Conservation (phyloP, 92 coral and sea anemone genomes). For the Ricordea florida region DNA sequence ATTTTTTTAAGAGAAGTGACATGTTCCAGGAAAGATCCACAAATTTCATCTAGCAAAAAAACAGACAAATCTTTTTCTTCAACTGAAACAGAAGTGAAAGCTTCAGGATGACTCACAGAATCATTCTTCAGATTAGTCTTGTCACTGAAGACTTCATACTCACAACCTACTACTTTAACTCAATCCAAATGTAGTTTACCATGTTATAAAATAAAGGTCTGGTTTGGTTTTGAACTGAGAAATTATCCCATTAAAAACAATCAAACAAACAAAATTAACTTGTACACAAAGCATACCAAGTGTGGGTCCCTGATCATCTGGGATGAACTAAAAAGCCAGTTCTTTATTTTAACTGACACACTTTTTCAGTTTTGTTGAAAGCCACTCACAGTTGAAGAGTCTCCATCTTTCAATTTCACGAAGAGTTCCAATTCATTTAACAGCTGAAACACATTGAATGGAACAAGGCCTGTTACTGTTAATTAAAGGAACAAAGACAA, state of each 20-base stretch:
- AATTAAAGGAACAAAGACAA: neutral
- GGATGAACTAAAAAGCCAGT: neutral
- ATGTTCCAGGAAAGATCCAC: constrained; percentile 7
- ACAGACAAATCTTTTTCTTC: neutral
- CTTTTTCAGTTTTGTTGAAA: neutral
- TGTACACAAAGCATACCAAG: constrained; percentile 4
- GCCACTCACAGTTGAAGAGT: neutral
- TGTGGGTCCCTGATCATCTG: neutral
- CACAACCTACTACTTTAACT: neutral
- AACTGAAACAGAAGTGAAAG: constrained; percentile 2
- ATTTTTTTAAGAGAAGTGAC: neutral
- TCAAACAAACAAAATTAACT: neutral
- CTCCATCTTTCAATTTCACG: neutral
- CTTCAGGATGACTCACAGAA: neutral
- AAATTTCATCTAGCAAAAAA: constrained; percentile 8
- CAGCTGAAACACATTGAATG: constrained; percentile 17
- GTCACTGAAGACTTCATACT: constrained; percentile 1
- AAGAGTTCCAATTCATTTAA: constrained; percentile 8
- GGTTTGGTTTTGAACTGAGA: neutral
- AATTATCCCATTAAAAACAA: neutral
- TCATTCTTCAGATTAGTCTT: neutral
- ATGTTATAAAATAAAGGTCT: neutral
- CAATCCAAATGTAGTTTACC: neutral
- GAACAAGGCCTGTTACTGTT: constrained; percentile 1
- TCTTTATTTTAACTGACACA: neutral